These are phyloP conservation scores for Elaphurus davidianus DNA, from an alignment of 2,113 vertebrate species.

Conservation along the genomic window DNA sequence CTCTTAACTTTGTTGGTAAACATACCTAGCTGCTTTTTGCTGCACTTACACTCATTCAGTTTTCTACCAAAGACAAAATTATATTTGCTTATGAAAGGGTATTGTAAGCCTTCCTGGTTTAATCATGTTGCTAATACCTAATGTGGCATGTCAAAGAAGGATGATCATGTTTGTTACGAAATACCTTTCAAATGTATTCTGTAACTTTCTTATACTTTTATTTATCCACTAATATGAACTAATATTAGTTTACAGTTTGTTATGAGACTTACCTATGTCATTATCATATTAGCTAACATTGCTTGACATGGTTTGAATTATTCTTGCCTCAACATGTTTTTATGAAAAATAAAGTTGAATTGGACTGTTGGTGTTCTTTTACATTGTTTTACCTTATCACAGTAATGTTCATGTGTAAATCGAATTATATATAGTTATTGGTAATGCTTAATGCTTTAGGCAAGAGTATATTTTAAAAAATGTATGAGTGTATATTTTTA, in stretches of 20 bases:
- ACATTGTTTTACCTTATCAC: constrained; percentile 15
- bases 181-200: background rate
- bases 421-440: constrained; percentile 48
- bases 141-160: background rate
- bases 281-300: background rate
- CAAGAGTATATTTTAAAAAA: background rate
- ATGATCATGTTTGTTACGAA: background rate
- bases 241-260: background rate
- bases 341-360: constrained; percentile 37
- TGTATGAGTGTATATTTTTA: background rate
- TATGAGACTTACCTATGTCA: background rate
- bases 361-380: constrained; percentile 16
- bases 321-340: constrained; percentile 40
- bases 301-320: constrained; percentile 34
- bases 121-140: background rate
- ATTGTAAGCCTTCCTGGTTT: background rate
- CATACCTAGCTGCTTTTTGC: background rate
- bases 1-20: background rate
- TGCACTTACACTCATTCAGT: background rate
- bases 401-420: constrained; percentile 38
- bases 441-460: constrained; percentile 19
- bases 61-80: background rate
- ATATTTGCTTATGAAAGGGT: background rate
- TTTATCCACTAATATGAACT: constrained; percentile 18
- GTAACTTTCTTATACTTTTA: constrained; percentile 8